Base-by-base conservation (phyloP, 2,797 vertebrate species). In the Phalanger gymnotis region DNA sequence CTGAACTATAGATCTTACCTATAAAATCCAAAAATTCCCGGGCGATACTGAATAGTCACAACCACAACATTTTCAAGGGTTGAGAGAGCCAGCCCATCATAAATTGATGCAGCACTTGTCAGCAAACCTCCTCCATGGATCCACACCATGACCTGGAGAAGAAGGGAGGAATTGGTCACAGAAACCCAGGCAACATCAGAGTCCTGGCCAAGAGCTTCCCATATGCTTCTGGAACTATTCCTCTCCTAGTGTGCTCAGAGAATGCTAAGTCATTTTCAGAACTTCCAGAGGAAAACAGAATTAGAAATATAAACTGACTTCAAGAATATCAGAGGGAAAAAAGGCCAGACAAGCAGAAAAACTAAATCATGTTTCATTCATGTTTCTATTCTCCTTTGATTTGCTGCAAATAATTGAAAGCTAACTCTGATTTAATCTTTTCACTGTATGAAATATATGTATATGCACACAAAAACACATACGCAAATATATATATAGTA, bases 61-160 rank as follows among this genome's bases (percentile, higher is more conserved):
- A 99, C 97, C 57, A 99, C 98, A 22, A 99, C 98, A 0, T 99
- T 98, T 95, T 99, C 98, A 34, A 99, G 99, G 31, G 99, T 99
- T 6, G 98, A 99, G 73, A 99, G 93, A 0, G 98, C 97, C 10
- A 99, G 98, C 3, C 99, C 99, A 0, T 99, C 99, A 1, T 98
- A 99, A 19, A 98, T 91, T 58, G 99, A 99, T 14, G 98, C 99
- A 31, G 99, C 98, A 6, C 99, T 99, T 9, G 97, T 31, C 47
- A 96, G 0, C 11, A 99, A 98, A 81, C 98, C 99, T 0, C 99
- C 99, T 34, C 99, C 99, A 0, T 99, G 99, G 96, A 99, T 98
- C 99, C 99, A 99, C 56, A 99, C 98, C 98, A 99, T 98, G 94
- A 99, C 99, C 99, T 99, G 34, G 95, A n/a, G 47, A 95, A 93